Evolutionary conservation across 1,140 invertebrate genomes (phyloP).

Genomic region (Potamilus streckersoni): DNA sequence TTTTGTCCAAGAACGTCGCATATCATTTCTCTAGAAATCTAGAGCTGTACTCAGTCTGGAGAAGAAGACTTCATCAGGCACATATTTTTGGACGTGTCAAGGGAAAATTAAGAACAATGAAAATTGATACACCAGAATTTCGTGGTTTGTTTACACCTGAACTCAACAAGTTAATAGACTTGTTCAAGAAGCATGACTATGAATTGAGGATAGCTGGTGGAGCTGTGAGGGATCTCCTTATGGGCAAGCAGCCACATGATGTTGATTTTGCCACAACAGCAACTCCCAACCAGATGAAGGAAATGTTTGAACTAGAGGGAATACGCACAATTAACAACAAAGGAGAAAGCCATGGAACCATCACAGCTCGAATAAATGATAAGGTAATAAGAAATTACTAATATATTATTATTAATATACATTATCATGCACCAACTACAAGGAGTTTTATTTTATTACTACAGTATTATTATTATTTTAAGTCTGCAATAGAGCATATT

Average conservation of each 20-base stretch:
- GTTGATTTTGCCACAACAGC: slow-evolving; percentile 98
- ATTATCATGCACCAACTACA: background rate
- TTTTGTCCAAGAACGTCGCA: too few species aligned
- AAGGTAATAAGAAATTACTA: slow-evolving; percentile 74
- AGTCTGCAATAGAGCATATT: background rate
- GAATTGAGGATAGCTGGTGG: slow-evolving; percentile 95
- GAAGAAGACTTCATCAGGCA: too few species aligned
- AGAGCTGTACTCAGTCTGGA: too few species aligned
- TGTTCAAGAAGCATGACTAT: slow-evolving; percentile 87
- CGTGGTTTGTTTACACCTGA: slow-evolving; percentile 85
- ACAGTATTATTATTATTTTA: too few species aligned
- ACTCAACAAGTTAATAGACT: slow-evolving; percentile 74
- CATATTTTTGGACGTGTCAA: too few species aligned
- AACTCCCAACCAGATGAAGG: slow-evolving; percentile 96
- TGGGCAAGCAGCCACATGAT: slow-evolving; percentile 86
- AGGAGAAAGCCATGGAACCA: slow-evolving; percentile 97
- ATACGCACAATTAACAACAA: slow-evolving; percentile 93
- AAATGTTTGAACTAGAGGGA: slow-evolving; percentile 88
- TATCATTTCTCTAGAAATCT: too few species aligned
- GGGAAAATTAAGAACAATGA: slow-evolving; percentile 64
- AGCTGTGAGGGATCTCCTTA: slow-evolving; percentile 93
- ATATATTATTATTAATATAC: background rate
- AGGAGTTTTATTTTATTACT: background rate
- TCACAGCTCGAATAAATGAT: slow-evolving; percentile 96
- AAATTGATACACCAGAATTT: slow-evolving; percentile 73